Base-by-base conservation (phyloP, 2,888 invertebrate genomes). In the Cosmorhoe ocellata region DNA sequence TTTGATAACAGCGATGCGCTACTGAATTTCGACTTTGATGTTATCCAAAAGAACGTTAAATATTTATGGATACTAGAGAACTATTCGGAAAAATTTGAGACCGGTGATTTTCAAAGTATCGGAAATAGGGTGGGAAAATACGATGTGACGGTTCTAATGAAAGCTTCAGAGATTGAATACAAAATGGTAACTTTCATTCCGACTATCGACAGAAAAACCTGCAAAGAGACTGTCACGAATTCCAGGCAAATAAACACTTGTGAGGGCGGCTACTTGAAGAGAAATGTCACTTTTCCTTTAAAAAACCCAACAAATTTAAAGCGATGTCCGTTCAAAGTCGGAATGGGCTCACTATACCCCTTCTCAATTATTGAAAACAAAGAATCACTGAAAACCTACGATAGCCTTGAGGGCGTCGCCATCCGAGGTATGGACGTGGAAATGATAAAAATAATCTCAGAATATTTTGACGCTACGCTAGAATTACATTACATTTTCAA, bases 391-490 rank as follows among this genome's bases (percentile, higher is more conserved):
- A 64, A 69, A 47, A 67, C 67, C n/a, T 63, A 75, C 9, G 79
- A 84, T 31, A 64, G 48, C 1, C 52, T 82, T 5, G 38, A 66
- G 1, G 56, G 47, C 8, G 41, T 60, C 0, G 38, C 5, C 6
- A 24, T 53, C 0, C 2, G 58, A 24, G 89, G 88, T 22, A 69
- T 71, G 0, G 89, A 89, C 51, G 48, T 76, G 1, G 77, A 81
- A 58, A 66, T 84, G 0, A 47, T 85, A 1, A 84, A 85, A 67
- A 81, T 84, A 1, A 59, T 82, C n/a, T 60, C 71, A 4, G 42
- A 76, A 7, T 65, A 76, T 52, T 71, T 82, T 1, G 87, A 88
- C 45, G 76, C 76, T 0, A 70, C 74, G 0, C 49, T 82, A 9
- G 65, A 75, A 0, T 52, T 79, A 24, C 63, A 71, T 56, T 81